Base-by-base conservation (phyloP, 2,888 invertebrate genomes). In the Dynastes maya region DNA sequence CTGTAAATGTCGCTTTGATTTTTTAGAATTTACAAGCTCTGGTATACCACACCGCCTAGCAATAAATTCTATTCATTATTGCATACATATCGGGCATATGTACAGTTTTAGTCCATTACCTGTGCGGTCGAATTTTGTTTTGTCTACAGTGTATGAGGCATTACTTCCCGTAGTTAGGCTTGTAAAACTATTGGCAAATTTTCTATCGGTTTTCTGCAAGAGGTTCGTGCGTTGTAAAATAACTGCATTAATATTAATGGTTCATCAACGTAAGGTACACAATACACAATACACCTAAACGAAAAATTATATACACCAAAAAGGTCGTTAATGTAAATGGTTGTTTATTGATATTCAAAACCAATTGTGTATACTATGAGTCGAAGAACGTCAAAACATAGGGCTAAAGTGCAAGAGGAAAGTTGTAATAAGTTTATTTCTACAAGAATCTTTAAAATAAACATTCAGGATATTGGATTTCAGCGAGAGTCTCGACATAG, bases 331-430 rank as follows among this genome's bases (percentile, higher is more conserved):
- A 37, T 65, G 16, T 45, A 16, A 65, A 40, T 68, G 68, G 11
- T 51, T 68, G 68, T 68, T 51, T 68, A 68, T 68, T 68, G 68
- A 51, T 51, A 68, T 51, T 68, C 29, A 51, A 68, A 68, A 68
- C 68, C 68, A 51, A 68, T 68, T 68, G 51, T 68, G 29, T 68
- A 68, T 51, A 68, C 51, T 68, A 51, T 51, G 68, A 29, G 16
- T 51, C 27, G 51, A 51, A 49, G 32, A 49, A 68, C 68, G 68
- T 51, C 68, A 51, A 68, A 68, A 68, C 68, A 68, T 53, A 49
- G 27, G 8, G 29, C 16, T 32, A 13, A 68, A 27, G 51, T 68
- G 51, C 51, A 27, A 51, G 49, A 49, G 27, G 49, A 68, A 51
- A 51, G 27, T n/a, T 29, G 68, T 68, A 68, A 68, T 29, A 49